Evolutionary conservation across 2,113 vertebrate species (phyloP).

Genomic region (Rutilus rutilus): DNA sequence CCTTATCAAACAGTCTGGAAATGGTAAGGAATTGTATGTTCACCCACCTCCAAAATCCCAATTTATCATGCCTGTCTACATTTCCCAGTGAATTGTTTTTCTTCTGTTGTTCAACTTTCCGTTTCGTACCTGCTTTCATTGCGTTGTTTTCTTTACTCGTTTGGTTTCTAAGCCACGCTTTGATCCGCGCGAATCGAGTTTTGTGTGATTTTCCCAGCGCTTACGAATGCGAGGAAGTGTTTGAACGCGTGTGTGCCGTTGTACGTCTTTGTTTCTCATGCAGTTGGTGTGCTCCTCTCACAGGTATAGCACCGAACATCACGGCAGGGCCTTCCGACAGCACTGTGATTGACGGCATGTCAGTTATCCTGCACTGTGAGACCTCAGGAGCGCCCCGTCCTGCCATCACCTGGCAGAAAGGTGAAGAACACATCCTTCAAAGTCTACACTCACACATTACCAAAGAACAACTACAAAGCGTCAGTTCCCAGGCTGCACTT

Average conservation of each 20-base stretch:
- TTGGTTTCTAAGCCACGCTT: neutral
- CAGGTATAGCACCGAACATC: slow-evolving; percentile 97
- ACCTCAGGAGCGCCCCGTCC: slow-evolving; percentile 94
- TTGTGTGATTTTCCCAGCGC: slow-evolving; percentile 17
- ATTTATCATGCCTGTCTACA: slow-evolving; percentile 2
- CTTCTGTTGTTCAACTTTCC: neutral
- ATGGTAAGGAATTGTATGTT: neutral
- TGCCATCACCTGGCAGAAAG: slow-evolving; percentile 98
- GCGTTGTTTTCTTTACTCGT: neutral
- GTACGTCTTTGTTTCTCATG: slow-evolving; percentile 42
- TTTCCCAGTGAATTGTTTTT: neutral
- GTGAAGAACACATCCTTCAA: slow-evolving; percentile 66
- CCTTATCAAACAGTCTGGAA: neutral
- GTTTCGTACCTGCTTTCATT: neutral
- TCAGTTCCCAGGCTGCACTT: slow-evolving; percentile 28
- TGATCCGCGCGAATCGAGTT: neutral
- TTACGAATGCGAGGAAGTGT: slow-evolving; percentile 20
- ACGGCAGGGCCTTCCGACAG: slow-evolving; percentile 94
- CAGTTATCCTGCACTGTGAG: slow-evolving; percentile 91
- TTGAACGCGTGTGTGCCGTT: slow-evolving; percentile 33
- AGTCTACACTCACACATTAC: slow-evolving; percentile 19
- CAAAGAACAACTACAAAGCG: slow-evolving; percentile 2
- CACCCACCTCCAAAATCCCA: neutral
- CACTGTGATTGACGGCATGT: slow-evolving; percentile 95
- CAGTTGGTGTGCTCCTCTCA: slow-evolving; percentile 16